Evolutionary conservation across 2,113 vertebrate genomes (phyloP), one percentile per base, ranked within the genome.

Genomic region (Rhegmatorhina hoffmannsi): DNA sequence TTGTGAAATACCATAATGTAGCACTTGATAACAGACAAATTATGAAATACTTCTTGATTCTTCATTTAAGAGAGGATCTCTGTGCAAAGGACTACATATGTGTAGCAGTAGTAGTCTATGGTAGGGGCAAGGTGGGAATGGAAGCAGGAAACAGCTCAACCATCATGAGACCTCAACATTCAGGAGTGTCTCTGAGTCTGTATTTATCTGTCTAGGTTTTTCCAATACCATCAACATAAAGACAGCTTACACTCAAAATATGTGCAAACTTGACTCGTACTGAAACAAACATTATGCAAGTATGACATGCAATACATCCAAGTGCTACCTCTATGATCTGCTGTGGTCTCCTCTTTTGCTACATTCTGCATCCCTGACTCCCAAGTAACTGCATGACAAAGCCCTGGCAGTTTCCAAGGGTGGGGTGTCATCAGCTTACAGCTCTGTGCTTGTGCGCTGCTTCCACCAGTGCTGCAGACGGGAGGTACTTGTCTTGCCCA

Each of bases 371-470:
- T 66, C 55, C 31, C 44, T 73, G 68, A 29, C 17, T 77, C 82
- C 33, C 68, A 75, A 11, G 23, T 6, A 87, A 68, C 36, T 23
- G 49, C 3, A 3, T 13, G 20, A 50, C 1, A 13, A 67, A 90
- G 69, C 28, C 11, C 13, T 11, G 1, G 11, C 13, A 19, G 31
- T 56, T 70, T 43, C 67, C 14, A 49, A 63, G 31, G 14, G 38
- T 10, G 82, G 21, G 47, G 34, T 49, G 59, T 38, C 24, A 34
- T 73, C 63, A 47, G 70, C 98, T 98, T 97, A 98, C 97, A 92
- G 63, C 31, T 94, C 83, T 55, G 84, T 4, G 2, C 78, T 78
- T 2, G 1, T 68, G 53, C 58, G 91, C 91, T 90, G 82, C 85
- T 95, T 92, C 96, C 84, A 73, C 15, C 28, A 25, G 79, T 60